Evolutionary conservation across 2,113 vertebrate species (phyloP).

Genomic region (Tretioscincus oriximinensis): DNA sequence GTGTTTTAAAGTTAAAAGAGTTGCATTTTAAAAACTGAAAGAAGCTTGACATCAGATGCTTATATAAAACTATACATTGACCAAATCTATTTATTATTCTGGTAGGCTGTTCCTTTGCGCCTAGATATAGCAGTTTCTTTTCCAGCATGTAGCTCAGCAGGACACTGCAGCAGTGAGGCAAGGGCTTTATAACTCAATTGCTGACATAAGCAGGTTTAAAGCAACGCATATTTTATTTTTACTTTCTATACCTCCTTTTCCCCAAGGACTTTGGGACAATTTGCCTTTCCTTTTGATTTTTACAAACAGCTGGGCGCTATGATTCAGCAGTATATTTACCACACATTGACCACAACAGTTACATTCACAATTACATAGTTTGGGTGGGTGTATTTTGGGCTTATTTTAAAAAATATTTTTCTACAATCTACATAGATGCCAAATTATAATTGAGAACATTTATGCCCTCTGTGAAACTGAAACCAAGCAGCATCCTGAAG

Average conservation of each 20-base stretch:
- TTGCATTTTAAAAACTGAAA: conserved; percentile 3
- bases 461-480: not conserved
- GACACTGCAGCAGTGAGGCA: not conserved
- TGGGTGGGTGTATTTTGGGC: not conserved
- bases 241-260: too few species aligned
- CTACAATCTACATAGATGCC: not conserved
- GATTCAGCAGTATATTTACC: too few species aligned
- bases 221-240: not conserved
- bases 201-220: not conserved
- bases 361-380: not conserved
- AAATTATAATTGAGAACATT: not conserved
- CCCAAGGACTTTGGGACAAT: too few species aligned
- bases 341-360: not conserved
- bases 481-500: not conserved
- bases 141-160: not conserved
- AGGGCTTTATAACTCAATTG: not conserved
- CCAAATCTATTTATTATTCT: conserved; percentile 1
- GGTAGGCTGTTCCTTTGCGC: not conserved
- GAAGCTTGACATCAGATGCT: not conserved
- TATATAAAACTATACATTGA: not conserved
- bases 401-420: not conserved
- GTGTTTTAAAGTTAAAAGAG: conserved; percentile 13
- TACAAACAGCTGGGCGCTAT: too few species aligned
- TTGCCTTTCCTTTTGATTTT: too few species aligned
- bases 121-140: not conserved